Base-by-base conservation (phyloP, 2,888 invertebrate species). In the Drosophila algonquin region DNA sequence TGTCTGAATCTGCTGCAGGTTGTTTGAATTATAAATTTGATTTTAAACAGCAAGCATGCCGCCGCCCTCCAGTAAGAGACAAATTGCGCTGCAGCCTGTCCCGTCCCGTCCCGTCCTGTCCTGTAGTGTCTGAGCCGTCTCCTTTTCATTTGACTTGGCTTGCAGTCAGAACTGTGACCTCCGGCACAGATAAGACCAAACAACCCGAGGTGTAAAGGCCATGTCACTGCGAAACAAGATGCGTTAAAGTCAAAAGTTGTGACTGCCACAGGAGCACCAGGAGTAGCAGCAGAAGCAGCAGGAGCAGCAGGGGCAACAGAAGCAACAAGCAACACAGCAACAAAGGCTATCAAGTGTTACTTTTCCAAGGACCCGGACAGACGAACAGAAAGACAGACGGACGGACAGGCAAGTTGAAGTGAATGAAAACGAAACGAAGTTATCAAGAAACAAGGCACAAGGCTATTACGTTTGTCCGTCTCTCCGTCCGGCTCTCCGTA, bases 381-480 rank as follows among this genome's bases (percentile, higher is more conserved):
- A 40, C 40, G 74, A 1, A 21, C 21, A 21, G 21, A 21, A 3
- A 77, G 18, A 18, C 18, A 18, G 18, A 18, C 18, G 18, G 18
- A 18, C 21, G 21, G 67, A 76, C 64, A 69, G 62, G 57, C 80
- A 77, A 82, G 75, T 74, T 75, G 79, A 80, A 80, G 72, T 75
- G 79, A 81, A 85, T 79, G 60, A 83, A 82, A 85, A 85, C 63
- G 80, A 82, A 86, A 83, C 80, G 73, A 82, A 83, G 82, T 80
- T 86, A 82, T 83, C 77, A 75, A 61, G 72, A 59, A 79, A 69
- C 77, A 77, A 63, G 74, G 73, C 73, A 67, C 82, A 85, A 53
- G 71, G 58, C 78, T 78, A 78, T 80, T 83, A 69, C 67, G 65
- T 52, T 57, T 71, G 72, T 71, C 72, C 40, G 40, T 59, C 68